A percentile compares a stretch with the other conserved stretches of the same genome.
Evolutionary conservation across 1,140 invertebrate genomes (phyloP).

Genomic region (Cyclina sinensis): DNA sequence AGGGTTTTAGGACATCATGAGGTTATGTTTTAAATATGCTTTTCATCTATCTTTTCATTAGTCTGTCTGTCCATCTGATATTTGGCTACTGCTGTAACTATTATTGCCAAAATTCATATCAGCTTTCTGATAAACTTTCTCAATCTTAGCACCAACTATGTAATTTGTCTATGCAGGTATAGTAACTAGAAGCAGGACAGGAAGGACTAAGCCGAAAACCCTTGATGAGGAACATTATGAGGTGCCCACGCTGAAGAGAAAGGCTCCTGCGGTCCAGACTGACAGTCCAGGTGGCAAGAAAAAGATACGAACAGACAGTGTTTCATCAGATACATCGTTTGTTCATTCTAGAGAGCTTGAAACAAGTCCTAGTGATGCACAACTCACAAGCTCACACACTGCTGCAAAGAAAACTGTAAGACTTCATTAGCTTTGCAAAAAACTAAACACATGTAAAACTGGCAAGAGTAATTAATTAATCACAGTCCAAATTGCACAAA

Average conservation of each 20-base stretch:
- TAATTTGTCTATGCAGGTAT: conserved; percentile 51
- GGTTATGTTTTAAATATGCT: too few species aligned
- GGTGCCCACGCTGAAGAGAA: conserved; percentile 18
- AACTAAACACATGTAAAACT: too few species aligned
- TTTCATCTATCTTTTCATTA: too few species aligned
- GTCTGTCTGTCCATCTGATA: too few species aligned
- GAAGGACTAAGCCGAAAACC: conserved; percentile 45
- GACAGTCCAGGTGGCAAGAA: background rate
- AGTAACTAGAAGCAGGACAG: conserved; percentile 43
- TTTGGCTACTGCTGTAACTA: too few species aligned
- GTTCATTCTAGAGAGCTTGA: background rate
- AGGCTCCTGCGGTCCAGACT: background rate
- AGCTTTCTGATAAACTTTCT: too few species aligned
- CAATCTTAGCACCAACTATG: too few species aligned
- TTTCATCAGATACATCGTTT: background rate
- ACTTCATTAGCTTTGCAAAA: too few species aligned
- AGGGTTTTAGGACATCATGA: too few species aligned
- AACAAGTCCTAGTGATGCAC: background rate
- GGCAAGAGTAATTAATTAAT: too few species aligned
- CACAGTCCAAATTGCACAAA: too few species aligned
- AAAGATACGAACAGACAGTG: background rate
- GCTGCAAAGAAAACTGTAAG: background rate
- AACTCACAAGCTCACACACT: background rate
- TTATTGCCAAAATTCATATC: too few species aligned
- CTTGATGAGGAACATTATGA: conserved; percentile 46